phyloP scores from a whole-genome alignment of 2,797 vertebrate genomes.

The Sparus aurata region DNA sequence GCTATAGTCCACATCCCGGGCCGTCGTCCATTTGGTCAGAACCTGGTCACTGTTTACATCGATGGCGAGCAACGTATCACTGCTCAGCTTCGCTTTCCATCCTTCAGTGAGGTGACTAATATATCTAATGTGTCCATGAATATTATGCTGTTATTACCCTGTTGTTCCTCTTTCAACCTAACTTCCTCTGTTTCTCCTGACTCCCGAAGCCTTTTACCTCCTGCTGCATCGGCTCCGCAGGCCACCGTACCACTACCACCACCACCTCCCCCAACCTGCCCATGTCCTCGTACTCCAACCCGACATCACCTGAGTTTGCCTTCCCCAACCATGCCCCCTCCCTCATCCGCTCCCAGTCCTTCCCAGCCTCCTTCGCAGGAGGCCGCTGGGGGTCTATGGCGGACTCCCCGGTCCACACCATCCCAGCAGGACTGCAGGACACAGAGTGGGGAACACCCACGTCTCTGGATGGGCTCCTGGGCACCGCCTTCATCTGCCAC shows the following conservation, averaged over 20 bases:
- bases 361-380: conserved; percentile 88
- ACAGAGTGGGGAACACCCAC: conserved; percentile 96
- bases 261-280: conserved; percentile 84
- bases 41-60: conserved; percentile 91
- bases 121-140: not conserved
- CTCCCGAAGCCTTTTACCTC: conserved; percentile 93
- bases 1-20: conserved; percentile 91
- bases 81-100: conserved; percentile 92
- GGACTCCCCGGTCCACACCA: conserved; percentile 89
- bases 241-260: conserved; percentile 94
- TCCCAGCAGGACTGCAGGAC: conserved; percentile 94
- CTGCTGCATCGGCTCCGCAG: conserved; percentile 97
- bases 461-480: conserved; percentile 94
- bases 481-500: conserved; percentile 93
- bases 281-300: conserved; percentile 46
- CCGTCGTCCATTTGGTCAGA: conserved; percentile 95
- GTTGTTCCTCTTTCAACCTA: conserved; percentile 27
- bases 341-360: conserved; percentile 93
- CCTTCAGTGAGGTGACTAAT: conserved; percentile 90
- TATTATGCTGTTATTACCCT: not conserved
- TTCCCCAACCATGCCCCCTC: conserved; percentile 80
- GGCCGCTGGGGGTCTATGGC: conserved; percentile 76
- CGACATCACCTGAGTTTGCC: conserved; percentile 74
- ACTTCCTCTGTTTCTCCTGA: conserved; percentile 28
- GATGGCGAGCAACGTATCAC: conserved; percentile 89